Base-by-base conservation (phyloP, 2,113 vertebrate species). In the Fregetta grallaria region DNA sequence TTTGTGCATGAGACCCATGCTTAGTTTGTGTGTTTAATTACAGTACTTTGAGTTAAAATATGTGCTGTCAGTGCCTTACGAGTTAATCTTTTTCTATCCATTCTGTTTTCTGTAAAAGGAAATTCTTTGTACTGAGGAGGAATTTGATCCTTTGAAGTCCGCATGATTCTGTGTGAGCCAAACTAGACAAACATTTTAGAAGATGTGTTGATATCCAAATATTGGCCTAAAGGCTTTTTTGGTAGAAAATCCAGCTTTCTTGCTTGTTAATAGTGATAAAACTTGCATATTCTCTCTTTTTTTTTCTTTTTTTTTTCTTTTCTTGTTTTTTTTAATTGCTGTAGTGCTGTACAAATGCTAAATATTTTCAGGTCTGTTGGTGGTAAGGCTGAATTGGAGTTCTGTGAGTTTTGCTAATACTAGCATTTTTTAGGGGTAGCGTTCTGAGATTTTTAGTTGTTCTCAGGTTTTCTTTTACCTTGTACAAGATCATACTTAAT, bases 91-190 rank as follows among this genome's bases (percentile, higher is more conserved):
- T 85, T 89, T 65, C 19, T 75, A 65, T 65, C 61, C 56, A 32
- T 65, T 93, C 26, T 87, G 14, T 47, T 77, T 86, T 86, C 65
- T 6, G 4, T 78, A 73, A 92, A 96, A 89, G 86, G 86, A 89
- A 91, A 45, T 86, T 82, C 42, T 79, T 91, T 83, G 59, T 91
- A 80, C 75, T 80, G 45, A 73, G 79, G 53, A 93, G 68, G 67
- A 87, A 55, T 80, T 76, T 63, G 44, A 29, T 95, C 42, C 71
- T 93, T 91, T 97, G 77, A 93, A 76, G 71, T 73, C 22, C 71
- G 8, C 42, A 3, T 85, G 61, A 52, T 67, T 74, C 72, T 71
- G 0, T 71, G 72, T 52, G 44, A 92, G 65, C 73, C 70, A 75
- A 84, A 49, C 55, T 77, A 77, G 83, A 73, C 34, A 70, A 55